Base-by-base conservation (phyloP, 2,113 vertebrate species). In the Pollachius pollachius region DNA sequence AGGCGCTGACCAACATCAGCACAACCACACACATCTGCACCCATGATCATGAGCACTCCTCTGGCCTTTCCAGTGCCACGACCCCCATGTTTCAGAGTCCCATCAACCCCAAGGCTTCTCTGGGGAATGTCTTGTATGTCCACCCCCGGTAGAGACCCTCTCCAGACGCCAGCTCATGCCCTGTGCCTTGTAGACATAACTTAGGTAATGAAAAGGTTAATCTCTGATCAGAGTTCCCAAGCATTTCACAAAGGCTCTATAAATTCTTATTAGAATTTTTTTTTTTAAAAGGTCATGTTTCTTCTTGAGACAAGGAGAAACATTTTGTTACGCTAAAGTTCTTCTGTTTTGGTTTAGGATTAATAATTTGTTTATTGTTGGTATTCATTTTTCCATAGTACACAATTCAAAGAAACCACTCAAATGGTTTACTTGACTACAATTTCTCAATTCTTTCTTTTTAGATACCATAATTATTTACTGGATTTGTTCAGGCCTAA, bases 131-230 rank as follows among this genome's bases (percentile, higher is more conserved):
- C 60, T 76, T 76, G 57, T 0, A 70, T 6, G 52, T 4, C 25
- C 71, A 76, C 0, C 71, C 80, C n/a, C 48, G 74, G 1, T 30
- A 64, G 52, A 82, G 84, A 27, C 30, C 58, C 1, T 27, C 81
- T 37, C 82, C 82, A 0, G 27, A 64, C n/a, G 81, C 79, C 21
- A 17, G n/a, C 7, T 78, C 71, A 48, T 89, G 87, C 27, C 87
- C 87, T 7, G 70, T 84, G 1, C 71, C 74, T 0, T 65, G 21
- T 61, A 79, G 73, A 57, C 79, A 89, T 69, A 8, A 3, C 1
- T 59, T 86, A 67, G 63, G 71, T 15, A 11, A 87, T 1, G 0
- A 0, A 0, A 60, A 5, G 3, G 65, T 81, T 25, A 27, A 21
- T 15, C 73, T 84, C 48, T 85, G 78, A 88, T 63, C 57, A 48